Base-by-base conservation (phyloP, 1,140 invertebrate species). In the Lutraria rhynchaena region DNA sequence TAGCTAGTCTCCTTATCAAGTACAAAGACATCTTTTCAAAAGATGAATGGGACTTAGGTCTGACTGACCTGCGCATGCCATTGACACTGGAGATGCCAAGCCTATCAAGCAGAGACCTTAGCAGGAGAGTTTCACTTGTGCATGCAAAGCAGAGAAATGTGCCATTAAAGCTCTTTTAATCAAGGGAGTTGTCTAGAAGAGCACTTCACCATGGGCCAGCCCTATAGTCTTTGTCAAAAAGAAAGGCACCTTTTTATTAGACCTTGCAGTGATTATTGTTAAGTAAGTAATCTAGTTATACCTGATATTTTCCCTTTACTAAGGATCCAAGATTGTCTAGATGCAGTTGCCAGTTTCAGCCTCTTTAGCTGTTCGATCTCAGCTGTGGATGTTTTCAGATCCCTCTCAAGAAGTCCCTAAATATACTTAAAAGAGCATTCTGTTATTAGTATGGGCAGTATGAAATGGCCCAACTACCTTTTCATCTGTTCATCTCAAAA, bases 351-450 rank as follows among this genome's bases (percentile, higher is more conserved):
- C 17, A 69, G 67, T 7, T 82, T 78, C 3, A 80, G 77, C 37
- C 75, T 41, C n/a, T 85, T 85, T 31, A 81, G 49, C 22, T 86
- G 60, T 65, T 81, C 44, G 37, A 75, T 27, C 27, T 81, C 9
- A 80, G n/a, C 0, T n/a, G 35, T 31, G 89, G 84, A 5, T 90
- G 83, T 58, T 88, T 89, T 89, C 92, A 93, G 63, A 82, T 93
- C 1, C 63, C 65, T 33, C 69, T 94, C 7, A 67, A 89, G 17
- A 19, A 78, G 22, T 74, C 85, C 11, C n/a, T n/a, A n/a, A 88
- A 89, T 57, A 85, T 75, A 4, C 71, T 90, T 44, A 89, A 91
- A 57, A 93, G 93, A 2, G 81, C 84, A 24, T 83, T 85, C 70
- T 37, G 41, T 19, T 71, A 53, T 17, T 65, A 77, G 27, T 67